These are phyloP conservation scores for Plodia interpunctella DNA, from an alignment of 1,140 invertebrate genomes.

Conservation along the genomic window DNA sequence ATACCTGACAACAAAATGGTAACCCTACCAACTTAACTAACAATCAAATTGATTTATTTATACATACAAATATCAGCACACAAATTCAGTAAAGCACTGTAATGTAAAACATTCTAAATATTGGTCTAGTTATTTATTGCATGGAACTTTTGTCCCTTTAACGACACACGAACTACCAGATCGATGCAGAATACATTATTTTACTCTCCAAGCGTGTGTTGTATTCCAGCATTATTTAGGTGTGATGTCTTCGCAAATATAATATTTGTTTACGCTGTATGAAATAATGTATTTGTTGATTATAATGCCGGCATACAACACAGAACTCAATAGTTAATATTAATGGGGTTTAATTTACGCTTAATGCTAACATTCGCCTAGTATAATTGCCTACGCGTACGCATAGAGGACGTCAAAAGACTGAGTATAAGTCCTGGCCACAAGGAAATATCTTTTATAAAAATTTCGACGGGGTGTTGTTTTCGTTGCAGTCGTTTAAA, in stretches of 20 bases:
- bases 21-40: constrained; percentile 63
- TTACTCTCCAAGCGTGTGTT: constrained; percentile 24
- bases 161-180: constrained; percentile 40
- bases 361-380: constrained; percentile 68
- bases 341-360: constrained; percentile 62
- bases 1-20: constrained; percentile 69
- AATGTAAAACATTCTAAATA: constrained; percentile 67
- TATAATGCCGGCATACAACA: constrained; percentile 14
- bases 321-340: constrained; percentile 25
- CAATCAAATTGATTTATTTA: constrained; percentile 35
- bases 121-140: constrained; percentile 75
- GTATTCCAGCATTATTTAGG: constrained; percentile 9
- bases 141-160: constrained; percentile 40
- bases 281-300: no score
- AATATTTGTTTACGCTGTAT: neutral
- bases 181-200: constrained; percentile 30
- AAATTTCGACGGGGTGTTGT: neutral
- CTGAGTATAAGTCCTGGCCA: constrained; percentile 36
- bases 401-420: constrained; percentile 65
- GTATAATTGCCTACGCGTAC: constrained; percentile 72
- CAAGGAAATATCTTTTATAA: constrained; percentile 5
- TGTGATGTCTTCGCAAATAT: neutral
- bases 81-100: constrained; percentile 67
- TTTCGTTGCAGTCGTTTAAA: neutral
- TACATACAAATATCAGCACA: constrained; percentile 66